Percentiles rank a stretch among this genome's conserved stretches.
These are phyloP conservation scores for Cordylochernes scorpioides DNA, from an alignment of 2,888 invertebrate species.

Conservation along the genomic window DNA sequence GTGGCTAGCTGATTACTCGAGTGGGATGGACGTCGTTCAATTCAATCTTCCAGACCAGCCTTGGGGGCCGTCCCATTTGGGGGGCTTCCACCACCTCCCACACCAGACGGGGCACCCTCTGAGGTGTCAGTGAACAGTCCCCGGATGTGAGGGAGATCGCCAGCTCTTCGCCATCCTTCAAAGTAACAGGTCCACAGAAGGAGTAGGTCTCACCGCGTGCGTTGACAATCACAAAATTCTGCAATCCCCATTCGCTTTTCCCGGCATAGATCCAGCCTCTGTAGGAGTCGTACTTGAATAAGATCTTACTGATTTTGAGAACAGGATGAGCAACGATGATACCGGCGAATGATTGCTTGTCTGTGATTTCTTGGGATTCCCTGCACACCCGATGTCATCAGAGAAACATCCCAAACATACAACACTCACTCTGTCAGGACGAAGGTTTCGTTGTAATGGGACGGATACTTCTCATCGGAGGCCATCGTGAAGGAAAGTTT, in stretches of 20 bases:
- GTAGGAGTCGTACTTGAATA: slow-evolving; percentile 57
- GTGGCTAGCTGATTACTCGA: too few species aligned
- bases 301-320: too few species aligned
- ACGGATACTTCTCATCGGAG: slow-evolving; percentile 28
- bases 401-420: too few species aligned
- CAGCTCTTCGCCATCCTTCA: slow-evolving; percentile 5
- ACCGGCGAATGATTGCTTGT: slow-evolving; percentile 10
- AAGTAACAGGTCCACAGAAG: slow-evolving; percentile 8
- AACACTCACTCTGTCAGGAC: slow-evolving; percentile 44
- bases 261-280: slow-evolving; percentile 71
- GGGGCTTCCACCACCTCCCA: slow-evolving; percentile 14
- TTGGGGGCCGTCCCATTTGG: too few species aligned
- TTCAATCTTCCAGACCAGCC: too few species aligned
- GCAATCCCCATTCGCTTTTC: slow-evolving; percentile 45
- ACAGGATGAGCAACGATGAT: slow-evolving; percentile 65
- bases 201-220: slow-evolving; percentile 43
- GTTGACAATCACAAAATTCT: slow-evolving; percentile 53
- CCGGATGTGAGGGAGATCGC: slow-evolving; percentile 7
- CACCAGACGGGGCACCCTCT: slow-evolving; percentile 9
- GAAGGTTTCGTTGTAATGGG: slow-evolving; percentile 60
- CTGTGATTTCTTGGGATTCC: slow-evolving; percentile 10
- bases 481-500: slow-evolving; percentile 42
- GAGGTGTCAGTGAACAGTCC: slow-evolving; percentile 9
- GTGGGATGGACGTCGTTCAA: too few species aligned
- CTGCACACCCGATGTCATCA: too few species aligned